Base-by-base conservation (phyloP, 2,113 vertebrate species). In the Ptyas mucosa region DNA sequence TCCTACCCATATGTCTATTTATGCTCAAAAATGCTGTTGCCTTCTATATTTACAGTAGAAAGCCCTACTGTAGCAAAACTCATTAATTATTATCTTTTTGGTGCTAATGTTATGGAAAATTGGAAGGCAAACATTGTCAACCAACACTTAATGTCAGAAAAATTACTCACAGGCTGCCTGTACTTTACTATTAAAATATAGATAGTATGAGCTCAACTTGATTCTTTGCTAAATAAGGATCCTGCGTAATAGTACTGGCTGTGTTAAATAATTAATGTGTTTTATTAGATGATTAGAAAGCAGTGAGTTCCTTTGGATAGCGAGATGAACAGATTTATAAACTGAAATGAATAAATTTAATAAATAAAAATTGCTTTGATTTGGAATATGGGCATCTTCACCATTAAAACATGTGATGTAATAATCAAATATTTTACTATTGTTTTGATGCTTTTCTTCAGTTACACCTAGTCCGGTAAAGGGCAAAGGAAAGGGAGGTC, bases 401-500 rank as follows among this genome's bases (percentile, higher is more conserved):
- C 93, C 7, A 4, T 24, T 0, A 81, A 8, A 91, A 88, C 43
- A 0, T 8, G 3, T 2, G 34, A 69, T 85, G 21, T 89, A 86
- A 86, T 54, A 51, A 46, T n/a, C 69, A 88, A n/a, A 89, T 58
- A 46, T 21, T 52, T 61, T 87, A 75, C 39, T 90, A 86, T 49
- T 43, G 39, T 93, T 52, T 58, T 93, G 88, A 52, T 90, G 34
- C 85, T 93, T 90, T 94, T 75, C 95, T 96, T 3, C 95, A 99
- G 99, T 99, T 96, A 99, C 98, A 34, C 99, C 99, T 93, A 99
- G 99, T 96, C 99, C 99, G 54, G 98, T 99, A 97, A 99, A 99
- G 97, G 99, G 99, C 95, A 99, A 99, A 98, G 99, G 99, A 90
- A 99, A 99, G 95, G 97, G 97, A 96, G 99, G 99, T n/a, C 99